Percentiles rank a stretch among this genome's conserved stretches.
Evolutionary conservation across 2,113 vertebrate species (phyloP).

Genomic region (Bostrychus sinensis): DNA sequence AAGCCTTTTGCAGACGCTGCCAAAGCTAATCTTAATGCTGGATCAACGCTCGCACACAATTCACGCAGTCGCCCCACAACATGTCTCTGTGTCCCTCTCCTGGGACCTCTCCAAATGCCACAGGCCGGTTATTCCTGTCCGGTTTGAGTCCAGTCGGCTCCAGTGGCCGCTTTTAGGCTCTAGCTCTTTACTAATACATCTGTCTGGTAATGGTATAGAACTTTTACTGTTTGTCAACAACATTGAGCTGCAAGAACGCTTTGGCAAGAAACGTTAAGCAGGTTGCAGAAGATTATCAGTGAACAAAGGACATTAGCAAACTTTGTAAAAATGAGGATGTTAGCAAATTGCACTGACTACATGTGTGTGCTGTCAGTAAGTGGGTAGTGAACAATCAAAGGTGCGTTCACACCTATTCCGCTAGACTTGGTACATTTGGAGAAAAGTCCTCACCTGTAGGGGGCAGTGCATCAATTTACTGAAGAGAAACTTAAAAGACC

Average conservation of each 20-base stretch:
- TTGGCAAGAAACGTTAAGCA: background rate
- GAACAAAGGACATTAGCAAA: too few species aligned
- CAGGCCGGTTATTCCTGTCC: conserved; percentile 38
- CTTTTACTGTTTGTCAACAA: too few species aligned
- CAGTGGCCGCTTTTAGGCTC: background rate
- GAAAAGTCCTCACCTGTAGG: too few species aligned
- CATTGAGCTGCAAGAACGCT: background rate
- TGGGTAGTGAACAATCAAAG: too few species aligned
- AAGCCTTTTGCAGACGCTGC: conserved; percentile 44
- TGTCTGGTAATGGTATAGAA: background rate
- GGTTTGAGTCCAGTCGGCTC: background rate
- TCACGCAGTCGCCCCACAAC: conserved; percentile 15
- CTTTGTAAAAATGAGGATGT: too few species aligned
- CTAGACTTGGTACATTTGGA: too few species aligned
- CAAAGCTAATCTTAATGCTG: conserved; percentile 40
- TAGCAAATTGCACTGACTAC: too few species aligned
- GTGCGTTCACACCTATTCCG: too few species aligned
- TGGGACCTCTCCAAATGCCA: conserved; percentile 34
- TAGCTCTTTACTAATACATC: background rate
- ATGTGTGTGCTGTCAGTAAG: too few species aligned
- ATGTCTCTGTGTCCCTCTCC: conserved; percentile 2
- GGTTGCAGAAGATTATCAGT: too few species aligned
- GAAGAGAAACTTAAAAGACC: too few species aligned
- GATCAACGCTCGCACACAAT: conserved; percentile 22
- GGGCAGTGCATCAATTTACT: too few species aligned